Base-by-base conservation (phyloP, 2,888 invertebrate genomes). In the Psylliodes chrysocephalus region DNA sequence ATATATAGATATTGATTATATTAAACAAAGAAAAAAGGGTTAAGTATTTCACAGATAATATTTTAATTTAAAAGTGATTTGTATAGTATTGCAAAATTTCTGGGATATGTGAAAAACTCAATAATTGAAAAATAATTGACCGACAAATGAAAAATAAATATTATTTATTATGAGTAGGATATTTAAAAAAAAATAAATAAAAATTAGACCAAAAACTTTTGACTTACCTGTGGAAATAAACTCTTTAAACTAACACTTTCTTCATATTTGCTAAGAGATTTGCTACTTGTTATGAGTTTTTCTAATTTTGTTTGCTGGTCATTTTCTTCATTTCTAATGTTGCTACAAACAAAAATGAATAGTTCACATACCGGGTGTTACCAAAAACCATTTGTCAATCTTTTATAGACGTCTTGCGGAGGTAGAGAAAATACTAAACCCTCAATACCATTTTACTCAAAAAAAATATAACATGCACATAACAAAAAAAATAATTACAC, bases 181-280 rank as follows among this genome's bases (percentile, higher is more conserved):
- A 10, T 33, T 33, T 8, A 2, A 33, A 7, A 25, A 25, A 25
- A 25, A 25, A 25, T 25, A 5, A 25, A 25, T 25, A 5, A 7
- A 25, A 25, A 25, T 4, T 25, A 25, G 3, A 12, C n/a, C n/a
- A n/a, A n/a, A n/a, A n/a, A n/a, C n/a, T 17, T 63, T 33, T 0
- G 22, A 51, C 19, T 73, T 75, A 83, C 84, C 76, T 85, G 85
- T 53, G 84, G 84, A 53, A 81, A 69, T 40, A 83, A 74, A 62
- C 79, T 82, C 73, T 80, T 82, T 28, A 82, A 75, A 30, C 68
- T 73, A 55, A 69, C 78, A 56, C 78, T 76, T 64, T 84, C 82
- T 64, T 84, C 82, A 67, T 82, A 83, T 47, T 75, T 69, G 61
- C 81, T 82, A 10, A 83, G 71, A 1, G 83, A 83, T 56, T 75